Evolutionary conservation across 2,797 vertebrate species (phyloP).

Genomic region (Spinus olivaceus): DNA sequence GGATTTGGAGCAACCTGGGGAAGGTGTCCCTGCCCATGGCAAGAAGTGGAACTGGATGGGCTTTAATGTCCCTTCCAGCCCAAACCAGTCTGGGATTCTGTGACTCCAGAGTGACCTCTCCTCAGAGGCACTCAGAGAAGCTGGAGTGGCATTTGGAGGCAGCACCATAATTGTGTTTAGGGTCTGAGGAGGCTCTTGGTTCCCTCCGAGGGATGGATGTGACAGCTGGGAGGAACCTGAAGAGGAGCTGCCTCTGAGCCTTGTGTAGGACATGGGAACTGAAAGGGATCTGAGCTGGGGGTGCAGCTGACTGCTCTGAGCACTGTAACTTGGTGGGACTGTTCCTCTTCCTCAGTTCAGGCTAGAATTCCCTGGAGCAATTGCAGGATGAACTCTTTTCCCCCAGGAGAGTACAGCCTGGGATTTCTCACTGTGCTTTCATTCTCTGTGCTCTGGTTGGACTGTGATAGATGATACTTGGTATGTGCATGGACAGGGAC

Average conservation of each 20-base stretch:
- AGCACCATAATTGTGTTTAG: neutral
- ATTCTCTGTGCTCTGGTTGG: neutral
- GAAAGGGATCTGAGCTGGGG: neutral
- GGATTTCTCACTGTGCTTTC: neutral
- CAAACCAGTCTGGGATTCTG: neutral
- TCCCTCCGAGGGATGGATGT: neutral
- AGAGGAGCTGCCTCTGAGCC: neutral
- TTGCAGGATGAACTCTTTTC: neutral
- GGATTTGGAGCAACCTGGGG: neutral
- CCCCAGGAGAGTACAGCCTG: neutral
- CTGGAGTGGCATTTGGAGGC: neutral
- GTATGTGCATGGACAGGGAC: neutral
- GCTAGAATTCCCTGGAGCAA: neutral
- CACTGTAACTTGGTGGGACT: neutral
- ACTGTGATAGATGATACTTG: neutral
- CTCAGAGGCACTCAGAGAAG: neutral
- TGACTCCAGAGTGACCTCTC: neutral
- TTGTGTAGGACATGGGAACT: fast-evolving
- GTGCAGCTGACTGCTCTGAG: neutral
- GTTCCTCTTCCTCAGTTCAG: neutral
- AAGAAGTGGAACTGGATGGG: neutral
- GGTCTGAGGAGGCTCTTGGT: neutral
- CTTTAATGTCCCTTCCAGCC: neutral
- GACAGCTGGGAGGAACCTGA: neutral
- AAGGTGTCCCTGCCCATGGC: neutral